These are phyloP conservation scores for Probosciger aterrimus DNA, from an alignment of 2,113 vertebrate genomes.

Conservation along the genomic window DNA sequence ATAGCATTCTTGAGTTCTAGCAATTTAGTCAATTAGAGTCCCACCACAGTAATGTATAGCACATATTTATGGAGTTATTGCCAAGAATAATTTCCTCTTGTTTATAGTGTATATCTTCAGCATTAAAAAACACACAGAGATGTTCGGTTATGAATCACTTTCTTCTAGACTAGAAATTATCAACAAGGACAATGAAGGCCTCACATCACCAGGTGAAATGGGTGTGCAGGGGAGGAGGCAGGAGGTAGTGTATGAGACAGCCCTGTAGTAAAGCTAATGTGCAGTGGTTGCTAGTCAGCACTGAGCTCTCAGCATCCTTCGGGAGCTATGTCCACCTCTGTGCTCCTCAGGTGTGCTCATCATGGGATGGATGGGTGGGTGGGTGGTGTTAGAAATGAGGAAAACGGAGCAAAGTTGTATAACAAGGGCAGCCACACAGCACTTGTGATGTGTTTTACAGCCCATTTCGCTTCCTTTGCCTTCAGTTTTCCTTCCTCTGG, in stretches of 20 bases:
- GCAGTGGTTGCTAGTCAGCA: neutral
- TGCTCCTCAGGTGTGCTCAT: neutral
- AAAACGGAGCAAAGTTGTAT: neutral
- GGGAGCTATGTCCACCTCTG: fast-evolving
- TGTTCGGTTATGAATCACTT: neutral
- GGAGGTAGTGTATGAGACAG: neutral
- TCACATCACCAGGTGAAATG: neutral
- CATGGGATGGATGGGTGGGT: neutral
- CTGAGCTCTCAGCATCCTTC: neutral
- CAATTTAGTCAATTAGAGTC: neutral
- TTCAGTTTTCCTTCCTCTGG: neutral
- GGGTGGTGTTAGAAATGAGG: neutral
- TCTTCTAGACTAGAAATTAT: neutral
- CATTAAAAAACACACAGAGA: neutral
- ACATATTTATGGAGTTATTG: neutral
- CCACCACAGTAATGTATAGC: neutral
- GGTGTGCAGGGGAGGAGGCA: neutral
- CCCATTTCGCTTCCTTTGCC: neutral
- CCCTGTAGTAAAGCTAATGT: neutral
- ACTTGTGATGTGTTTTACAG: neutral
- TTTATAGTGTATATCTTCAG: neutral
- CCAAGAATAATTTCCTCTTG: neutral
- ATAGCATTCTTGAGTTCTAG: neutral
- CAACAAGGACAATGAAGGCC: neutral
- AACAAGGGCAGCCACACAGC: neutral